These are phyloP conservation scores for Pholis gunnellus DNA, from an alignment of 2,113 vertebrate species.

Conservation along the genomic window DNA sequence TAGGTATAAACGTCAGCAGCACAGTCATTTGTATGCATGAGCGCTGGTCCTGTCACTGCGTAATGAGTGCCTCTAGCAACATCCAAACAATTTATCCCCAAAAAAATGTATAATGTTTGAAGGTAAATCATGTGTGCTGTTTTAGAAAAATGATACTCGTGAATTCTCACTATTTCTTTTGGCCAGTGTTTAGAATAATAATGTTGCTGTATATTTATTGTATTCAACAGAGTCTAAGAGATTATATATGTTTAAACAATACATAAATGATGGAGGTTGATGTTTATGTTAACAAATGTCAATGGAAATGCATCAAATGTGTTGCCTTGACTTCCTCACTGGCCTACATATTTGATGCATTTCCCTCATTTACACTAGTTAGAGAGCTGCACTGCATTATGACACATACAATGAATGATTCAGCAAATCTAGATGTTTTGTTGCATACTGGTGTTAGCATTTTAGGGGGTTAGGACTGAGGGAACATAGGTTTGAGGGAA, in stretches of 20 bases:
- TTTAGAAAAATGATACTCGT: slow-evolving; percentile 9
- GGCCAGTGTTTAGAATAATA: neutral
- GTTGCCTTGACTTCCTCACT: neutral
- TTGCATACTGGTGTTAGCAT: neutral
- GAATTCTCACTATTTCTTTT: slow-evolving; percentile 11
- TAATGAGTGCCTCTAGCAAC: slow-evolving; percentile 42
- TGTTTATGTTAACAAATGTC: neutral
- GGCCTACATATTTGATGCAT: neutral
- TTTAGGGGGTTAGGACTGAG: no score
- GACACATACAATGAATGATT: neutral
- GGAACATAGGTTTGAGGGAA: no score
- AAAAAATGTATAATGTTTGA: neutral
- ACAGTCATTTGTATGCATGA: slow-evolving; percentile 49
- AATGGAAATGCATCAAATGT: neutral
- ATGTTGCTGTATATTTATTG: neutral
- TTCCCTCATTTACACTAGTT: neutral
- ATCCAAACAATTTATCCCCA: slow-evolving; percentile 6
- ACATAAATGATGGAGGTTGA: neutral
- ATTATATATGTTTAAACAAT: neutral
- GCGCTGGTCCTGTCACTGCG: slow-evolving; percentile 21
- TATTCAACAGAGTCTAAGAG: neutral
- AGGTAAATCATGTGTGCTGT: slow-evolving; percentile 16
- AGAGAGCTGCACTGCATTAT: neutral
- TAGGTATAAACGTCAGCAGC: slow-evolving; percentile 22
- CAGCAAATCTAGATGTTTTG: neutral